Percentiles rank a stretch among this genome's conserved stretches.
phyloP scores from a whole-genome alignment of 2,888 invertebrate genomes.

The Cosmorhoe ocellata region DNA sequence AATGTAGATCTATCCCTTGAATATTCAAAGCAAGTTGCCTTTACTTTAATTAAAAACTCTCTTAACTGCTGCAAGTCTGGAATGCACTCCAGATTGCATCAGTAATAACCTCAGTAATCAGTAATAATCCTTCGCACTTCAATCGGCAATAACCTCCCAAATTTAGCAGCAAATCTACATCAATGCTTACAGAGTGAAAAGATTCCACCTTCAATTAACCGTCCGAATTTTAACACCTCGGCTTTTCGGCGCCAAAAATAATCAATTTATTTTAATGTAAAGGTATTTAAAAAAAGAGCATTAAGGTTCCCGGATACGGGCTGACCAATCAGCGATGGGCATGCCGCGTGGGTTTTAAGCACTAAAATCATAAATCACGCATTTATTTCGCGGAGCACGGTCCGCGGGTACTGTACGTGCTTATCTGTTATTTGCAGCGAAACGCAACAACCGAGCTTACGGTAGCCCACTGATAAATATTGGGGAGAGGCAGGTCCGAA shows the following conservation, averaged over 20 bases:
- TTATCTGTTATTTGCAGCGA: conserved; percentile 77
- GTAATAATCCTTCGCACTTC: neutral
- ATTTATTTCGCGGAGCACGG: conserved; percentile 73
- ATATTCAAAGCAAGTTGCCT: neutral
- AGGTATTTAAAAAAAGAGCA: conserved; percentile 32
- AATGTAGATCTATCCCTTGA: too few species aligned
- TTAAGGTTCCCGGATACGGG: conserved; percentile 44
- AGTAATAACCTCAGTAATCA: conserved; percentile 1
- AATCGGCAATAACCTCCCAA: conserved; percentile 14
- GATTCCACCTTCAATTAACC: conserved; percentile 21
- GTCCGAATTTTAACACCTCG: conserved; percentile 26
- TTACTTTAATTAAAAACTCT: neutral
- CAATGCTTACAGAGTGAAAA: conserved; percentile 19
- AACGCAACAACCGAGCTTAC: conserved; percentile 53
- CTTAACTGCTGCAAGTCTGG: neutral
- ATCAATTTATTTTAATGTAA: conserved; percentile 17
- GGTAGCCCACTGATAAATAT: conserved; percentile 73
- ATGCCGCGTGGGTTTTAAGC: conserved; percentile 46
- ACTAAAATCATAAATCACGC: conserved; percentile 76
- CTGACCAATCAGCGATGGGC: conserved; percentile 47
- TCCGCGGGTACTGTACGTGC: conserved; percentile 68
- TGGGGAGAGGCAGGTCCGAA: conserved; percentile 45
- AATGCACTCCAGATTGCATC: conserved; percentile 10
- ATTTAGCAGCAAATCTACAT: conserved; percentile 18
- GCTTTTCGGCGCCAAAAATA: conserved; percentile 10